A percentile compares a stretch with the other conserved stretches of the same genome.
These are phyloP conservation scores for Chelonus insularis DNA, from an alignment of 1,140 invertebrate species.

Conservation along the genomic window DNA sequence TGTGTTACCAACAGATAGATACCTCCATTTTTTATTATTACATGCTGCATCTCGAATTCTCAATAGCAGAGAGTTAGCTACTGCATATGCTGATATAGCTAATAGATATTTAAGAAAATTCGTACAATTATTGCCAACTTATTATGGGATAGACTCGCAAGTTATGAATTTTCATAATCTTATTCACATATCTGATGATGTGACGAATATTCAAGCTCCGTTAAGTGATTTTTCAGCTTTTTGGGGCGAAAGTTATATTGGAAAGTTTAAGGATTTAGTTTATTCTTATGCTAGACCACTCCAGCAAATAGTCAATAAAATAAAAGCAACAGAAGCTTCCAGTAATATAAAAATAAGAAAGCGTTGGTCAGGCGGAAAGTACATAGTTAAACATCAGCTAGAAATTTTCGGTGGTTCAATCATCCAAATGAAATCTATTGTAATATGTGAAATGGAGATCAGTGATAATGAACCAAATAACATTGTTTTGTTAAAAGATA, in stretches of 20 bases:
- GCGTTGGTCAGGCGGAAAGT: no score
- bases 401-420: no score
- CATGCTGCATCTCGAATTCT: constrained; percentile 24
- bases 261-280: constrained; percentile 14
- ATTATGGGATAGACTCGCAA: constrained; percentile 13
- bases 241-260: constrained; percentile 18
- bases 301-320: not conserved
- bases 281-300: not conserved
- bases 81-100: constrained; percentile 1
- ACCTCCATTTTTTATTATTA: constrained; percentile 25
- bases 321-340: no score
- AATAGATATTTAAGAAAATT: constrained; percentile 12
- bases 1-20: constrained; percentile 6
- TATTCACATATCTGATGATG: constrained; percentile 27
- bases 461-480: no score
- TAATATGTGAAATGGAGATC: no score
- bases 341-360: no score
- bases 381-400: no score
- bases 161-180: constrained; percentile 23
- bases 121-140: constrained; percentile 14
- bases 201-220: constrained; percentile 4
- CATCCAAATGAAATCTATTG: no score
- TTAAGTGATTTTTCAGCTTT: constrained; percentile 15
- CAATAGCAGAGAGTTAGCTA: not conserved
- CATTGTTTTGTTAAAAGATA: no score